These are phyloP conservation scores for Xestia rhomboidea DNA, from an alignment of 2,888 invertebrate species.

Conservation along the genomic window DNA sequence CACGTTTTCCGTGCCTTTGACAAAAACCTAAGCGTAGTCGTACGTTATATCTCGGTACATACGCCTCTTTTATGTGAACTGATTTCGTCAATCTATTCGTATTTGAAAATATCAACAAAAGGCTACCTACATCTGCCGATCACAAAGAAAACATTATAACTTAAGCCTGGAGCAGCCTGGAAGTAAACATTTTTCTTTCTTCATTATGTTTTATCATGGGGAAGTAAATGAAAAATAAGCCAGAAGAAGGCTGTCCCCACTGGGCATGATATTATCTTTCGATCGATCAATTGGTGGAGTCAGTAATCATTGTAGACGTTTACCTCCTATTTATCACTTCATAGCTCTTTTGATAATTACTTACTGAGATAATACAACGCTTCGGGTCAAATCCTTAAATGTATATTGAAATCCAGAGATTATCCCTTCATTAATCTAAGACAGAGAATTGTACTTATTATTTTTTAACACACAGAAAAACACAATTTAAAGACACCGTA, in stretches of 20 bases:
- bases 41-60: neutral
- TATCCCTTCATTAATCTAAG: neutral
- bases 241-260: conserved; percentile 18
- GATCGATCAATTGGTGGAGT: conserved; percentile 42
- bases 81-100: conserved; percentile 18
- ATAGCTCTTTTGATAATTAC: conserved; percentile 7
- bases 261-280: conserved; percentile 42
- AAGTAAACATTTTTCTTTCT: conserved; percentile 37
- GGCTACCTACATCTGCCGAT: conserved; percentile 6
- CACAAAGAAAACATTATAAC: conserved; percentile 35
- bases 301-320: conserved; percentile 13
- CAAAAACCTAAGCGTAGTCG: neutral
- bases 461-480: neutral
- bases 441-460: neutral
- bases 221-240: conserved; percentile 40
- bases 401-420: neutral
- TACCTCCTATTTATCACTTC: conserved; percentile 3
- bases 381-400: neutral
- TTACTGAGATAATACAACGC: neutral
- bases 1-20: neutral
- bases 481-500: neutral
- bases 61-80: neutral
- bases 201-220: conserved; percentile 27
- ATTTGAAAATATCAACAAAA: conserved; percentile 32
- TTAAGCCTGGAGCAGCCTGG: conserved; percentile 9